Conservation (phyloP, 2,797 vertebrate genomes). For the Hoplostethus mediterraneus region DNA sequence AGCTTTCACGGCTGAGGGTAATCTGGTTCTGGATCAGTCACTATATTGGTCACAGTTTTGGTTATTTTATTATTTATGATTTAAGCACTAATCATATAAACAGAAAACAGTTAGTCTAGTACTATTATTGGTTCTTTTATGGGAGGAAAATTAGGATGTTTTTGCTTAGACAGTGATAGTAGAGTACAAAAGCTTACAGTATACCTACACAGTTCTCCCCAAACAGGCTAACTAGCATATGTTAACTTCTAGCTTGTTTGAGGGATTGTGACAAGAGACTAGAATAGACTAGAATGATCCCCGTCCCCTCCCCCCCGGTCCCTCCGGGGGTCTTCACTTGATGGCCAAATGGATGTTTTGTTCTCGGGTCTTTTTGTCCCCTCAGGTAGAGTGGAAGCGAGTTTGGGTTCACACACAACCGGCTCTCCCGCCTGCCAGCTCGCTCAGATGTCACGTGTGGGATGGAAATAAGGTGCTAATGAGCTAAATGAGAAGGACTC, state of each 20-base stretch:
- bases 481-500: not conserved
- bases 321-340: slow-evolving; percentile 25
- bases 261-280: slow-evolving; percentile 2
- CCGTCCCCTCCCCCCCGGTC: slow-evolving; percentile 12
- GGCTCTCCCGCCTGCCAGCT: slow-evolving; percentile 4
- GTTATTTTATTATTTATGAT: too few relatives aligned
- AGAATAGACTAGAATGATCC: slow-evolving; percentile 28
- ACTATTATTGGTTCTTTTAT: too few relatives aligned
- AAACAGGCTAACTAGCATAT: not conserved
- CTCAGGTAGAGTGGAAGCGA: slow-evolving; percentile 37
- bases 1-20: not conserved
- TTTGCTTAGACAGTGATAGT: too few relatives aligned
- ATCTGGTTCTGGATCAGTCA: not conserved
- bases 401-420: slow-evolving; percentile 7
- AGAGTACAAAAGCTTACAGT: slow-evolving; percentile 3
- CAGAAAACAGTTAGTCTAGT: too few relatives aligned
- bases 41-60: not conserved
- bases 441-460: not conserved
- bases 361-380: slow-evolving; percentile 51
- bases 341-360: slow-evolving; percentile 61
- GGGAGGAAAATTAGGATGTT: too few relatives aligned
- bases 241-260: not conserved
- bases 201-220: slow-evolving; percentile 9
- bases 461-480: not conserved
- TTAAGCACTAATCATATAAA: too few relatives aligned